Base-by-base conservation (phyloP, 2,797 vertebrate genomes). In the Oophaga sylvatica region DNA sequence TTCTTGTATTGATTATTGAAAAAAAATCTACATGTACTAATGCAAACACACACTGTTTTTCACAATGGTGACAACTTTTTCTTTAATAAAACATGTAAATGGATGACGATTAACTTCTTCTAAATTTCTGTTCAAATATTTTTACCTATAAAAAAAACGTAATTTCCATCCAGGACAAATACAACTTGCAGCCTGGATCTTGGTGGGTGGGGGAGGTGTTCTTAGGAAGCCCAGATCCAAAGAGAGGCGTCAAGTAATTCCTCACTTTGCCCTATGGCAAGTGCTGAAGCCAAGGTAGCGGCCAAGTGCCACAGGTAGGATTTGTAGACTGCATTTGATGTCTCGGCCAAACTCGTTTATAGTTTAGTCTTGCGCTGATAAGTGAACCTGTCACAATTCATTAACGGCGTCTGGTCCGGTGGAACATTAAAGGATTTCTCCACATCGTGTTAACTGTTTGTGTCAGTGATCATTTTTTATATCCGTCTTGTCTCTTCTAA, bases 261-360 rank as follows among this genome's bases (percentile, higher is more conserved):
- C 83, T 67, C 81, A 63, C 87, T 82, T 88, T 84, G 26, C 87
- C 87, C 59, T 41, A 48, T 73, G 65, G 87, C 81, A 84, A 84
- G 56, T 80, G 56, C 76, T 88, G 41, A 75, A 53, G 29, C 87
- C 87, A 73, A 45, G n/a, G n/a, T 71, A 13, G 65, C 41, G 31
- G 65, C 71, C 45, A 87, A 83, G 71, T 84, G 73, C 63, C 81
- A 82, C 41, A 29, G 77, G 77, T 82, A 76, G 70, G 16, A 81
- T 71, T 26, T 60, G 35, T 77, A 84, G 56, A 79, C 65, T 48
- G 19, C 19, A 65, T 84, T 80, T 84, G 48, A 62, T 79, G 82
- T 41, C 56, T 22, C 9, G 57, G 81, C 71, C 73, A 79, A 82
- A 26, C 60, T 63, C 56, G 80, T 80, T 80, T 80, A 80, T 62